A percentile compares a stretch with the other conserved stretches of the same genome.
Conservation (phyloP, 1,140 invertebrate genomes). For the Phocides pigmalion region DNA sequence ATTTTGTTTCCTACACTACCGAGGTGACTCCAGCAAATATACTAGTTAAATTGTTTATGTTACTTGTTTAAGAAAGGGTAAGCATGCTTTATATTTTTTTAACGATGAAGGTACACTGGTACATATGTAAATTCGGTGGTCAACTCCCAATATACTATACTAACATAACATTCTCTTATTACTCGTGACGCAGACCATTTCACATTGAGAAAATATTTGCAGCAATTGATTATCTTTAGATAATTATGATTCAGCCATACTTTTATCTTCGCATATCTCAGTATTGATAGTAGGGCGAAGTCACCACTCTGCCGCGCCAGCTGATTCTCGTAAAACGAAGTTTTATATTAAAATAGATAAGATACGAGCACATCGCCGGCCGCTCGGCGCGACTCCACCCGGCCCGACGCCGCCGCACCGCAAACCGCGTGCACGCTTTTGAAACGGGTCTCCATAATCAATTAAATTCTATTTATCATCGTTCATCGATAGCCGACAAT, state of each 20-base stretch:
- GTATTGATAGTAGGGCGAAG: background rate
- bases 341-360: background rate
- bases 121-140: too few relatives aligned
- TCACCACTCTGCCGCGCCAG: background rate
- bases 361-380: background rate
- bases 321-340: background rate
- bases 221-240: background rate
- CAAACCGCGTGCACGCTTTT: background rate
- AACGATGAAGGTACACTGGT: too few relatives aligned
- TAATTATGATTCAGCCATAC: background rate
- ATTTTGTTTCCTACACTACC: too few relatives aligned
- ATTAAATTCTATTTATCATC: background rate
- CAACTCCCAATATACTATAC: too few relatives aligned
- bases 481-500: background rate
- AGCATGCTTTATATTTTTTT: too few relatives aligned
- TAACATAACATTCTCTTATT: too few relatives aligned
- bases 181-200: too few relatives aligned
- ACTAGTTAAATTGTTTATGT: too few relatives aligned
- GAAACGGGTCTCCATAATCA: background rate
- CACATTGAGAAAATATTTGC: background rate
- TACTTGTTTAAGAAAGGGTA: too few relatives aligned
- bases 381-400: too few relatives aligned
- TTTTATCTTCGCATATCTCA: background rate
- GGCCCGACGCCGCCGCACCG: too few relatives aligned
- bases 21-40: too few relatives aligned